Conservation (phyloP, 1,140 invertebrate genomes). For the Bombus vancouverensis region DNA sequence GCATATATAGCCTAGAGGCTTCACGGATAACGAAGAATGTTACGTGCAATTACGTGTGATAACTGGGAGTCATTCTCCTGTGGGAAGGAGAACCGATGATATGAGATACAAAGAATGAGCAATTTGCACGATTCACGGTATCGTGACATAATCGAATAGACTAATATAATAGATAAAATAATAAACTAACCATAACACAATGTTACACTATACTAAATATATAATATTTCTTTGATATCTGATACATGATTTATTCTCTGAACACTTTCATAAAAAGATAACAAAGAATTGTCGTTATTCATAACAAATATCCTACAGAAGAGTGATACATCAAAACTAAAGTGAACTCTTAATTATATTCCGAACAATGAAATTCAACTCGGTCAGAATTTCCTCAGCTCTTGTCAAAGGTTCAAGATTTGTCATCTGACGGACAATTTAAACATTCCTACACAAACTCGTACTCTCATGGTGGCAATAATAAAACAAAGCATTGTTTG, state of each 20-base stretch:
- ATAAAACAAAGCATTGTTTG: conserved; percentile 22
- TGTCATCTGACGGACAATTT: background rate
- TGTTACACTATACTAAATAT: background rate
- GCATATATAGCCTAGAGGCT: background rate
- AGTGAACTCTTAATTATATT: background rate
- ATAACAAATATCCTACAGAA: background rate
- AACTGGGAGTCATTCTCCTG: background rate
- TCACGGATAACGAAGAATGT: background rate
- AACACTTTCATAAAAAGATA: background rate
- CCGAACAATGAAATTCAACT: background rate
- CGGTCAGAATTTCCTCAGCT: background rate
- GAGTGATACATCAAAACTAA: background rate
- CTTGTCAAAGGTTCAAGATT: background rate
- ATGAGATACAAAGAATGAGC: background rate
- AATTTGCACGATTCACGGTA: background rate
- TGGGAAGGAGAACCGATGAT: background rate
- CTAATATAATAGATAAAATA: background rate
- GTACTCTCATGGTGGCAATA: background rate
- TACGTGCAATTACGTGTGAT: conserved; percentile 13
- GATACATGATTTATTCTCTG: background rate
- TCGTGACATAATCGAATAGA: background rate
- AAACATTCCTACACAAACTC: background rate
- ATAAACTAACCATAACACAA: background rate
- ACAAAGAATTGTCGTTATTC: background rate
- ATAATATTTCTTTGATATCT: background rate